Conservation (phyloP, 1,140 invertebrate species). For the Anadara kagoshimensis region DNA sequence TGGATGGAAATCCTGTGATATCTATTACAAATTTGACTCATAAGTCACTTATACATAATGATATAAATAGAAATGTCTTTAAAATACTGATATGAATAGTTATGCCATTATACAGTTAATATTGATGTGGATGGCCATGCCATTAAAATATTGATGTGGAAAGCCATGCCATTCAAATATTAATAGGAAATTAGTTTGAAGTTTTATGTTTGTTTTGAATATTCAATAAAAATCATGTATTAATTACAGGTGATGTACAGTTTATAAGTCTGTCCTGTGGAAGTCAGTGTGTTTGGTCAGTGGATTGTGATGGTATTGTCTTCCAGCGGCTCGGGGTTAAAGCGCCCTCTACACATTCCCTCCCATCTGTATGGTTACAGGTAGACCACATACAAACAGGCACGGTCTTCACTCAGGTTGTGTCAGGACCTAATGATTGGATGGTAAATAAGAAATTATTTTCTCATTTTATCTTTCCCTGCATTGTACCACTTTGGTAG, state of each 20-base stretch:
- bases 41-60: too few relatives aligned
- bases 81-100: too few relatives aligned
- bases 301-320: conserved; percentile 74
- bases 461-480: neutral
- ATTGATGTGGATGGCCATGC: too few relatives aligned
- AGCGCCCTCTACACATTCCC: conserved; percentile 69
- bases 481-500: neutral
- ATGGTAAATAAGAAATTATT: conserved; percentile 69
- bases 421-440: conserved; percentile 74
- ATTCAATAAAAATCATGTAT: conserved; percentile 1
- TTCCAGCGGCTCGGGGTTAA: conserved; percentile 76
- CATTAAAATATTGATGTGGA: too few relatives aligned
- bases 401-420: conserved; percentile 73
- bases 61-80: too few relatives aligned
- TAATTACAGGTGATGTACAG: conserved; percentile 69
- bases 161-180: too few relatives aligned
- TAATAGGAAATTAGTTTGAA: neutral
- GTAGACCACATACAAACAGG: conserved; percentile 64
- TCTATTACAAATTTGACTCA: too few relatives aligned
- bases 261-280: conserved; percentile 75
- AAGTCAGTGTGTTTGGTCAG: conserved; percentile 76
- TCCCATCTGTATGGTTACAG: conserved; percentile 76
- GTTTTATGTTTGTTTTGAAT: neutral
- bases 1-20: too few relatives aligned
- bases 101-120: too few relatives aligned